phyloP scores from a whole-genome alignment of 2,888 invertebrate species.

The Aproaerema taeniolella region DNA sequence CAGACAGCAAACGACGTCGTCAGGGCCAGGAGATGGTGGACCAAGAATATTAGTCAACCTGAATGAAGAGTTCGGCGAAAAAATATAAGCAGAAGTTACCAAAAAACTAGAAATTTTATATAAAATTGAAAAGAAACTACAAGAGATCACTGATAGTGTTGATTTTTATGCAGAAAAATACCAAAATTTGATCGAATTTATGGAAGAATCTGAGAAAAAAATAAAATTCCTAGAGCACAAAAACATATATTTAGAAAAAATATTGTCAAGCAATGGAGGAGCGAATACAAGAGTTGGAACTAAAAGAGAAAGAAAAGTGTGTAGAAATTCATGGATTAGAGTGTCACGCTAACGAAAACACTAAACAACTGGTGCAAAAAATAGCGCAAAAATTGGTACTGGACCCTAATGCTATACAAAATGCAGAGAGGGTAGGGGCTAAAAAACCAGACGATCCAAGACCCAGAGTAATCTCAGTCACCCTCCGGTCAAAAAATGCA shows the following conservation, averaged over 20 bases:
- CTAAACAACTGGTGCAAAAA: neutral
- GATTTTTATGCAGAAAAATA: slow-evolving; percentile 16
- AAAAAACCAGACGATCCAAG: slow-evolving; percentile 3
- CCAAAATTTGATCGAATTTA: slow-evolving; percentile 14
- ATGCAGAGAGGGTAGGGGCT: slow-evolving; percentile 14
- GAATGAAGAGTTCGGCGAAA: slow-evolving; percentile 3
- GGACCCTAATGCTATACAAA: slow-evolving; percentile 3
- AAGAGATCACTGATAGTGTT: slow-evolving; percentile 11
- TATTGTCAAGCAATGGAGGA: slow-evolving; percentile 16
- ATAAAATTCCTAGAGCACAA: slow-evolving; percentile 13
- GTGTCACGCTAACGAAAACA: neutral
- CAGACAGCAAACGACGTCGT: neutral
- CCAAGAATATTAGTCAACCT: neutral
- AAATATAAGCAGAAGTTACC: slow-evolving; percentile 11
- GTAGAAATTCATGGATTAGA: slow-evolving; percentile 14
- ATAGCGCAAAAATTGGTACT: slow-evolving; percentile 10
- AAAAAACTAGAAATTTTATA: slow-evolving; percentile 16
- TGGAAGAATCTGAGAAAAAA: slow-evolving; percentile 16
- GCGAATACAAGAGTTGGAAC: slow-evolving; percentile 8
- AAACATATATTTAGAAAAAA: slow-evolving; percentile 16
- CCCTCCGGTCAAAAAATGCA: neutral
- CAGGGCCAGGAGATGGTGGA: no score
- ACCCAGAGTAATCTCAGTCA: slow-evolving; percentile 5
- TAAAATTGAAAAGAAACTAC: slow-evolving; percentile 13
- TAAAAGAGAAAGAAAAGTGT: slow-evolving; percentile 14